These are phyloP conservation scores for Liopterus haemorrhoidalis DNA, from an alignment of 2,888 invertebrate species.

Conservation along the genomic window DNA sequence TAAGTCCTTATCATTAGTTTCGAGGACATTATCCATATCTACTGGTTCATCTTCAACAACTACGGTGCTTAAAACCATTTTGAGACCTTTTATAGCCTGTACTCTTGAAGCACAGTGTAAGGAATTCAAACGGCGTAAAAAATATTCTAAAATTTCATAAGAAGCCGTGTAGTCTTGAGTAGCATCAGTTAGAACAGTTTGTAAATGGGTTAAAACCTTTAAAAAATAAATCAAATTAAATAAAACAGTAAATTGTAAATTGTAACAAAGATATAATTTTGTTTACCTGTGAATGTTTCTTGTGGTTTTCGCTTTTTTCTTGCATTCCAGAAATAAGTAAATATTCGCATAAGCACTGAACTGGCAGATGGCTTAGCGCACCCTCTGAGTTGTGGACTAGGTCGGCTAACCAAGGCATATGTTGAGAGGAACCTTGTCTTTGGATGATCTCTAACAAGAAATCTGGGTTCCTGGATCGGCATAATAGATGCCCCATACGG, in stretches of 20 bases:
- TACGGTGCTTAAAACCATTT: conserved; percentile 39
- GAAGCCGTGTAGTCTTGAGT: conserved; percentile 54
- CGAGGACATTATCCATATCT: conserved; percentile 7
- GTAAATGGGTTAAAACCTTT: conserved; percentile 52
- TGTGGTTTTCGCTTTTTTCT: conserved; percentile 60
- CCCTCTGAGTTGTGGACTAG: conserved; percentile 88
- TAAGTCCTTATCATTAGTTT: conserved; percentile 2
- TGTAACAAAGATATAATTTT: no score
- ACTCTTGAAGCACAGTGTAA: conserved; percentile 69
- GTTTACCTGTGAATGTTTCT: conserved; percentile 69
- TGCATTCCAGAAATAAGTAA: conserved; percentile 58
- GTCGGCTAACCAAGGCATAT: conserved; percentile 96
- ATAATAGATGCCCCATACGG: conserved; percentile 82
- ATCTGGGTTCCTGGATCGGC: conserved; percentile 83
- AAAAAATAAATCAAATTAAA: no score
- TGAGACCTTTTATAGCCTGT: conserved; percentile 60
- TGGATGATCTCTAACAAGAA: conserved; percentile 82
- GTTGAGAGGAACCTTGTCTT: conserved; percentile 68
- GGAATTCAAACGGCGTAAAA: conserved; percentile 77
- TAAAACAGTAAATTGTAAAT: no score
- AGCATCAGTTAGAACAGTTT: conserved; percentile 51
- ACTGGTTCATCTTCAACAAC: conserved; percentile 45
- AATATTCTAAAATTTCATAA: conserved; percentile 84
- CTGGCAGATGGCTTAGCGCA: conserved; percentile 80
- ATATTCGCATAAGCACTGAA: conserved; percentile 97